Base-by-base conservation (phyloP, 2,888 invertebrate species). In the Polymixis flavicincta region DNA sequence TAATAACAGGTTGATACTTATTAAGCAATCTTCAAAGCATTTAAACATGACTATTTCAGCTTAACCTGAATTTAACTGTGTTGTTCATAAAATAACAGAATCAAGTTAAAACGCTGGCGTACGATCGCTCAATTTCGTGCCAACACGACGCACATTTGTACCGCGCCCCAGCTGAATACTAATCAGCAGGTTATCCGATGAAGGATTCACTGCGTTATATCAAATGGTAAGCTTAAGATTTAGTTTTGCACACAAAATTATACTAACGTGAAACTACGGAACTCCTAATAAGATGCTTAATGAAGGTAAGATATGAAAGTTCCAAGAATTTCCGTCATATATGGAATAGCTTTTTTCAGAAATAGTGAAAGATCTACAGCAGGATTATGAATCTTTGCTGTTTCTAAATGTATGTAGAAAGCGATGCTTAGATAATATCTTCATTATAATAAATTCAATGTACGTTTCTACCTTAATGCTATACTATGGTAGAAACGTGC, bases 71-170 rank as follows among this genome's bases (percentile, higher is more conserved):
- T 64, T 59, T 32, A 54, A 80, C 50, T 52, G 57, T 25, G 37
- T 37, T 13, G 14, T 28, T 65, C n/a, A 50, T 64, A 59, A 57
- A 70, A 80, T 54, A 80, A 64, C 45, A 63, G 11, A 66, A 55
- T 76, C 87, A 89, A 91, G 89, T 85, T 88, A 79, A 87, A 85
- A 81, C 81, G 80, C 57, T 17, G 28, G 52, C 57, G 69, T 86
- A 76, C 83, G 89, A 90, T 90, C 89, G 88, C 88, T 88, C 88
- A 89, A 90, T 91, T 89, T 88, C 70, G 79, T 81, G 84, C 86
- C 87, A 90, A 89, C 87, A 86, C 76, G 81, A 83, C 80, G 79
- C 73, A 76, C 82, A 81, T 83, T 85, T 85, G 84, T 83, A 69
- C 48, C 64, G 45, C 55, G 42, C 45, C 32, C 65, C 59, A n/a